Percentiles rank a stretch among this genome's conserved stretches.
Evolutionary conservation across 2,113 vertebrate genomes (phyloP).

Genomic region (Hymenochirus boettgeri): DNA sequence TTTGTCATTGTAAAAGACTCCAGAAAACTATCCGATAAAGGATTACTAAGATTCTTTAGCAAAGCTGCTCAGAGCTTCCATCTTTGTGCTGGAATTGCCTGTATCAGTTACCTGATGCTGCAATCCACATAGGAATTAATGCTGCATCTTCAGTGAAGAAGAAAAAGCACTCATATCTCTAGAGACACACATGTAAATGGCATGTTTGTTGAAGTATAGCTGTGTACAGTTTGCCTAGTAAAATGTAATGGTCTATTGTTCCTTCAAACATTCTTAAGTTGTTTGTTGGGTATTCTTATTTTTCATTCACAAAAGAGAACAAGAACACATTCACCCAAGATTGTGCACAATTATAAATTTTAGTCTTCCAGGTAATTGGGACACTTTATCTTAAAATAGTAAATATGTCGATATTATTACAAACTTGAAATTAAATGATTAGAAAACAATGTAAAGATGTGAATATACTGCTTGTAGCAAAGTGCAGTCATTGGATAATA

Average conservation of each 20-base stretch:
- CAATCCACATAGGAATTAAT: conserved; percentile 22
- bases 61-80: background rate
- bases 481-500: conserved; percentile 29
- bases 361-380: too few relatives aligned
- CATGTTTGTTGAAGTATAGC: conserved; percentile 24
- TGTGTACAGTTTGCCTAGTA: background rate
- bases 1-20: too few relatives aligned
- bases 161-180: conserved; percentile 19
- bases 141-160: conserved; percentile 6
- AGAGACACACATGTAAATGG: conserved; percentile 19
- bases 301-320: background rate
- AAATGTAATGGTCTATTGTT: background rate
- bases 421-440: conserved; percentile 27
- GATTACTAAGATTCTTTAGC: background rate
- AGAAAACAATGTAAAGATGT: conserved; percentile 21
- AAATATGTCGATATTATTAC: conserved; percentile 28
- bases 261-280: background rate
- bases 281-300: background rate
- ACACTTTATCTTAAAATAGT: background rate
- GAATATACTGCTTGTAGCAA: conserved; percentile 25
- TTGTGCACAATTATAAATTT: too few relatives aligned
- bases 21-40: conserved; percentile 17
- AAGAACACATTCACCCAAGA: too few relatives aligned
- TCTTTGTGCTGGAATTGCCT: conserved; percentile 30
- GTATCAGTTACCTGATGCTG: conserved; percentile 31